Evolutionary conservation across 1,140 invertebrate species (phyloP), one percentile per base, ranked within the genome.

Genomic region (Micrasema longulum): DNA sequence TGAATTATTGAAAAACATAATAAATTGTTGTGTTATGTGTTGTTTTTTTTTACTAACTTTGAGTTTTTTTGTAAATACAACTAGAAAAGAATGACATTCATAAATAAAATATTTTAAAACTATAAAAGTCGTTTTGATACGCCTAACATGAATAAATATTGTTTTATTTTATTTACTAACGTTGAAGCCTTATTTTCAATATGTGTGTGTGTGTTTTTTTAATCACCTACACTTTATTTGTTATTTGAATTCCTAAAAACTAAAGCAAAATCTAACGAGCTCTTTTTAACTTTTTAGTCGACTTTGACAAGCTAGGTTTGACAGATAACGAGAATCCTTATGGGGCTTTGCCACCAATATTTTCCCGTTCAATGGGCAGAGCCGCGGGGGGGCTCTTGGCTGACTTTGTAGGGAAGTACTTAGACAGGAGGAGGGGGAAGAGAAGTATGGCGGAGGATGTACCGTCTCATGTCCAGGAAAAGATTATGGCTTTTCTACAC

Each of bases 241-340:
- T 11, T 7, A 11, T 38, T 6, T 38, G 12, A 38, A 6, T 6
- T 38, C 12, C 12, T 38, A 12, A 38, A 6, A 38, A 6, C 12
- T 38, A 38, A 38, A 38, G 36, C n/a, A n/a, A n/a, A n/a, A n/a
- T n/a, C n/a, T 41, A n/a, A 2, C n/a, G n/a, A n/a, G n/a, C n/a
- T n/a, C n/a, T n/a, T n/a, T n/a, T n/a, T n/a, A 47, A 31, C 11
- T 10, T 68, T 68, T n/a, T 35, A 95, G 93, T 95, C 82, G 91
- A 93, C 74, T 93, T 95, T 78, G 92, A 94, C 78, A 91, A 92
- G 77, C 78, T 95, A 64, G 93, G 93, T 9, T 77, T 94, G 76
- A 95, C 93, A 5, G 93, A 94, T 75, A 94, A 94, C 76, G 91
- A 93, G 77, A 95, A 95, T 82, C 93, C 93, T 0, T 91, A 92